A percentile compares a stretch with the other conserved stretches of the same genome.
Conservation (phyloP, 2,113 vertebrate species). For the Neoarius graeffei region DNA sequence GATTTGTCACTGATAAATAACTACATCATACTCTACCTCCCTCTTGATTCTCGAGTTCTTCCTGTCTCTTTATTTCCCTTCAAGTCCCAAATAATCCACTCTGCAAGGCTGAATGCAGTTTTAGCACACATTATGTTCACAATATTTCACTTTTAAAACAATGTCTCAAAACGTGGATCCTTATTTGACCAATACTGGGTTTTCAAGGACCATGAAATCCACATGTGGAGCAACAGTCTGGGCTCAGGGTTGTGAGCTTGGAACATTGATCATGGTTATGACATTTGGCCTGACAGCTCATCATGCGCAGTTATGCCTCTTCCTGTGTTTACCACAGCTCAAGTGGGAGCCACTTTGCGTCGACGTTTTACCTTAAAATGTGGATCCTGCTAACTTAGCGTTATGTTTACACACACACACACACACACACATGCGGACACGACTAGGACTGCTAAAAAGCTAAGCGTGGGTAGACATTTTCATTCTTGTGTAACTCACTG, state of each 20-base stretch:
- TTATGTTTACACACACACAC: neutral
- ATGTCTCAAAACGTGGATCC: neutral
- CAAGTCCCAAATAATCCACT: neutral
- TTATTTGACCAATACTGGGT: neutral
- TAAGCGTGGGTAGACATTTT: neutral
- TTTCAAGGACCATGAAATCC: neutral
- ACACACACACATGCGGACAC: neutral
- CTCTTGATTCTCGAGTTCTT: neutral
- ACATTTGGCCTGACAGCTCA: constrained; percentile 38
- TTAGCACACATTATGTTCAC: neutral
- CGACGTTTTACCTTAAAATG: neutral
- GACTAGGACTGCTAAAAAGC: neutral
- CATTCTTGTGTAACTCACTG: neutral
- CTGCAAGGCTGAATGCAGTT: neutral
- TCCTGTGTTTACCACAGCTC: neutral
- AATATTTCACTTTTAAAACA: neutral
- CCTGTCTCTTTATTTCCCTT: neutral
- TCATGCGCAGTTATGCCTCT: constrained; percentile 31
- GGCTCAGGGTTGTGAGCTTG: neutral
- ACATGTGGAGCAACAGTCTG: neutral
- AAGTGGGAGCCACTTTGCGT: neutral
- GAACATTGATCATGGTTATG: neutral
- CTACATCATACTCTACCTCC: neutral
- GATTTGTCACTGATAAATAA: constrained; percentile 18
- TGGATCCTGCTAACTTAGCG: neutral